Evolutionary conservation across 1,140 invertebrate genomes (phyloP).

Genomic region (Phymorhynchus buccinoides): DNA sequence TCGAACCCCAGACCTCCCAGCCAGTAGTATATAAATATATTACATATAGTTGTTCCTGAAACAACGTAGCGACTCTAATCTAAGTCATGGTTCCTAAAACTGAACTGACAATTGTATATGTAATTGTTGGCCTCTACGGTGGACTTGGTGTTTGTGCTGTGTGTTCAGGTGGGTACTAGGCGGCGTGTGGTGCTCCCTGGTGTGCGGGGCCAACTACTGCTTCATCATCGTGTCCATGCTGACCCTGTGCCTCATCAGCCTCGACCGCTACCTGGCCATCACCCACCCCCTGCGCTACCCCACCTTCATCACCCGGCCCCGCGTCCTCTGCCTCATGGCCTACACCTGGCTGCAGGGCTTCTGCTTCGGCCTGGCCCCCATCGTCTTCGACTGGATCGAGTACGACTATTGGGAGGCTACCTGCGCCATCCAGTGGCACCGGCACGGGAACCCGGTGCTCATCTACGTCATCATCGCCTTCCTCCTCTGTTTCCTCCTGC

Average conservation of each 20-base stretch:
- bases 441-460: conserved; percentile 51
- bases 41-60: too few relatives aligned
- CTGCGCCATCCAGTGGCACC: conserved; percentile 72
- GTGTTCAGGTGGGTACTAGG: conserved; percentile 52
- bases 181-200: conserved; percentile 56
- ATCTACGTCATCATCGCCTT: conserved; percentile 71
- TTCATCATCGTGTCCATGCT: conserved; percentile 72
- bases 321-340: conserved; percentile 51
- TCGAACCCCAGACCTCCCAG: too few relatives aligned
- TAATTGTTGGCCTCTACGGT: too few relatives aligned
- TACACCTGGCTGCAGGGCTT: conserved; percentile 67
- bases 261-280: conserved; percentile 69
- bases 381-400: conserved; percentile 63
- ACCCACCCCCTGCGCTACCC: conserved; percentile 63
- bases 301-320: conserved; percentile 49
- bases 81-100: too few relatives aligned
- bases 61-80: too few relatives aligned
- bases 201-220: conserved; percentile 70
- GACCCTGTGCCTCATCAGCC: conserved; percentile 69
- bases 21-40: too few relatives aligned
- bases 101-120: too few relatives aligned
- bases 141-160: too few relatives aligned
- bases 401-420: conserved; percentile 73
- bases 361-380: conserved; percentile 60
- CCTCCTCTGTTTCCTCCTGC: conserved; percentile 68